Percentiles rank a stretch among this genome's conserved stretches.
Evolutionary conservation across 2,113 vertebrate genomes (phyloP).

Genomic region (Diphyllodes magnificus): DNA sequence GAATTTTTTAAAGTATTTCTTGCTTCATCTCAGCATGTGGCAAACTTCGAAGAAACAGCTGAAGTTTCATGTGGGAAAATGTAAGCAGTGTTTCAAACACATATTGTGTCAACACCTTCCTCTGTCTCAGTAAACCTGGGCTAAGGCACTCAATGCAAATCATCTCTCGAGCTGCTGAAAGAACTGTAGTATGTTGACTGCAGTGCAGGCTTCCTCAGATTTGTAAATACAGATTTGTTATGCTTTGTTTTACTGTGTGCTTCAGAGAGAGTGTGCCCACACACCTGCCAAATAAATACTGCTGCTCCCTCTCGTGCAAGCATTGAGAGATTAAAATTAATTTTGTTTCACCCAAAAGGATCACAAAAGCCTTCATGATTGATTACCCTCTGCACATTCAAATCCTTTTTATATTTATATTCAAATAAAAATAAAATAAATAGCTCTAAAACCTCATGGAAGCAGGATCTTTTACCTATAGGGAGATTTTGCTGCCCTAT

Average conservation of each 20-base stretch:
- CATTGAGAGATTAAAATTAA: neutral
- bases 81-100: slow-evolving; percentile 6
- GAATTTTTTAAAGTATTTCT: neutral
- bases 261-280: neutral
- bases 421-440: neutral
- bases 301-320: neutral
- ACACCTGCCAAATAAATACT: neutral
- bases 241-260: neutral
- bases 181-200: slow-evolving; percentile 6
- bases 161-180: neutral
- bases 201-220: neutral
- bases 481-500: neutral
- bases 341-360: neutral
- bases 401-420: neutral
- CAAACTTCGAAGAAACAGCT: neutral
- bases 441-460: neutral
- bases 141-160: neutral
- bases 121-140: slow-evolving; percentile 1
- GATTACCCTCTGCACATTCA: neutral
- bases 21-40: neutral
- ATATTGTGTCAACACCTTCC: slow-evolving; percentile 5
- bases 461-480: neutral
- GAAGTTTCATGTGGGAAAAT: neutral
- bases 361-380: neutral
- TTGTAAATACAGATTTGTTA: slow-evolving; percentile 46